Evolutionary conservation across 2,113 vertebrate genomes (phyloP), one percentile per base, ranked within the genome.

Genomic region (Hystrix cristata): DNA sequence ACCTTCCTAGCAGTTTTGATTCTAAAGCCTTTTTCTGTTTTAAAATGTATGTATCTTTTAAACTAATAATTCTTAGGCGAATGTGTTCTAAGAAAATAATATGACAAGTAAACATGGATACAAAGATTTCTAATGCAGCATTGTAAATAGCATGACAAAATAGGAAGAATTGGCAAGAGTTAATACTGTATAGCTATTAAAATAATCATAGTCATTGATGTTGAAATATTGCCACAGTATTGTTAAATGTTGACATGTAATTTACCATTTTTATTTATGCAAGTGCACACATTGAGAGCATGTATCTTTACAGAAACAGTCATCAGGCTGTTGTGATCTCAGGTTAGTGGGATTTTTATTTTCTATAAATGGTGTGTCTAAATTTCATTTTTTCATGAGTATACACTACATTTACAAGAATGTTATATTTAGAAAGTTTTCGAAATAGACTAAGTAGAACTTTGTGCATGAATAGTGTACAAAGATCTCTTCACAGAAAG

Each of bases 161-260:
- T 67, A 55, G 11, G 25, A 19, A n/a, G 25, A 19, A n/a, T 27
- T 91, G 21, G 11, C 51, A 9, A 67, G 87, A 81, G 3, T 46
- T 74, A 76, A 80, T 74, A 79, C 13, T 92, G 2, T 29, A 29
- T 51, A 57, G n/a, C 14, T 95, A 80, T 31, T 87, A 91, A 94
- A 94, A 43, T 71, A 90, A 67, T 51, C 67, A 5, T 23, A 53
- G 71, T 59, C 51, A 79, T 43, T 67, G 31, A 67, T 60, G 60
- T 3, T 48, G 46, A 91, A 82, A 64, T 69, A 64, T 4, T 88
- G 27, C 38, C 16, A 53, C 10, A 86, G 15, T 76, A 27, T 64
- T 95, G 25, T 53, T 72, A 84, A 76, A 62, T 59, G 27, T 19
- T 46, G 72, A 95, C 67, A 79, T 8, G 29, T 11, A 55, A 53